phyloP scores from a whole-genome alignment of 1,140 invertebrate species.

The Drosophila ambigua region DNA sequence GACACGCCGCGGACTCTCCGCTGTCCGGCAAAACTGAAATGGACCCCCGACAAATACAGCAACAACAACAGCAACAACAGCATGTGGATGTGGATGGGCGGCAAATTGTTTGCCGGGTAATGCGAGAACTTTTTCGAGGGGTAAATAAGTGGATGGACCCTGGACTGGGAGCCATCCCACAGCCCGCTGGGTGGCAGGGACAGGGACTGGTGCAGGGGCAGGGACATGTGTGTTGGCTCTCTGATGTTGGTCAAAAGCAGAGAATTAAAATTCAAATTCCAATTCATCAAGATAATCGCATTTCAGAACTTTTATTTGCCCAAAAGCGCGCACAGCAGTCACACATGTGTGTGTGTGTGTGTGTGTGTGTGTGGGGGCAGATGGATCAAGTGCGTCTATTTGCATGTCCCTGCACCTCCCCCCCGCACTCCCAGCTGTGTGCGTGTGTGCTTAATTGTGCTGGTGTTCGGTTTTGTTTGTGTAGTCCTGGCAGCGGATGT shows the following conservation, averaged over 20 bases:
- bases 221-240: neutral
- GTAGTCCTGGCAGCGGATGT: slow-evolving; percentile 63
- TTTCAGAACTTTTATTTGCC: slow-evolving; percentile 82
- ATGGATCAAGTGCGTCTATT: neutral
- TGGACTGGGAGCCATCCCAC: slow-evolving; percentile 32
- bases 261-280: slow-evolving; percentile 83
- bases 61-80: slow-evolving; percentile 5
- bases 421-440: too few species aligned
- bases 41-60: slow-evolving; percentile 17
- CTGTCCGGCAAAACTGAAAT: slow-evolving; percentile 38
- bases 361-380: slow-evolving; percentile 12
- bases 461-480: slow-evolving; percentile 58
- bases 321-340: slow-evolving; percentile 52
- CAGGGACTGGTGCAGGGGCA: too few species aligned
- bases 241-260: slow-evolving; percentile 59
- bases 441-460: slow-evolving; percentile 25
- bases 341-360: slow-evolving; percentile 24
- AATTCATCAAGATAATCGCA: slow-evolving; percentile 83
- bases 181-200: too few species aligned
- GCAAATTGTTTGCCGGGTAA: slow-evolving; percentile 59
- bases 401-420: neutral
- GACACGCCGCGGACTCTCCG: neutral
- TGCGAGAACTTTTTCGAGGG: slow-evolving; percentile 69
- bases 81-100: neutral
- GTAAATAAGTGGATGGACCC: slow-evolving; percentile 69